Evolutionary conservation across 37 sponge, comb jelly and placozoan genomes (phyloP).

Genomic region (Aplysina aerophoba): DNA sequence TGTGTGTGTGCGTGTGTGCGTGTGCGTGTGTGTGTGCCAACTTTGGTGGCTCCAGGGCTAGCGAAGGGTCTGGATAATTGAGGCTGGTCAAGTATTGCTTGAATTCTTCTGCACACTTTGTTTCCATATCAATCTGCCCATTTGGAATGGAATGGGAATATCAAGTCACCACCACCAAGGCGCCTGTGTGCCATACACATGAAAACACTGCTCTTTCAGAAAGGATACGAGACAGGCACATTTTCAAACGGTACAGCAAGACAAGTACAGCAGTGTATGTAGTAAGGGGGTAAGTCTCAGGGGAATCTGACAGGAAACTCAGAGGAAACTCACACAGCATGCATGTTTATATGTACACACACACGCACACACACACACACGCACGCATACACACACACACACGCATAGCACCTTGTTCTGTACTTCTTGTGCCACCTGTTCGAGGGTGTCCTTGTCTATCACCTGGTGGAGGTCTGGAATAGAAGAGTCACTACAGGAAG

Average conservation of each 20-base stretch:
- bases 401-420: background rate
- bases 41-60: conserved; percentile 10
- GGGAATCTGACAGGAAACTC: background rate
- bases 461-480: conserved; percentile 19
- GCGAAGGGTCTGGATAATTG: conserved; percentile 15
- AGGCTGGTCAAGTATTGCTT: background rate
- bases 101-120: background rate
- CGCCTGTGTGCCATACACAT: no score
- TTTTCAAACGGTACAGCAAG: background rate
- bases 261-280: no score
- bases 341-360: no score
- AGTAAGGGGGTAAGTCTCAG: background rate
- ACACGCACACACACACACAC: background rate
- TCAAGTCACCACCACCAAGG: no score
- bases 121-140: background rate
- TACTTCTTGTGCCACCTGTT: background rate
- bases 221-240: conserved; percentile 23
- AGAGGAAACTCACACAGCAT: background rate
- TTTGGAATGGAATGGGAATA: conserved; percentile 27
- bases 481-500: conserved; percentile 29
- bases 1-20: conserved; percentile 11
- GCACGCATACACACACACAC: conserved; percentile 34
- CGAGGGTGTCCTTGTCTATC: background rate
- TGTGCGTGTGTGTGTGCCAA: background rate
- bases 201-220: no score